Conservation (phyloP, 2,797 vertebrate genomes). For the Macroramphosus scolopax region DNA sequence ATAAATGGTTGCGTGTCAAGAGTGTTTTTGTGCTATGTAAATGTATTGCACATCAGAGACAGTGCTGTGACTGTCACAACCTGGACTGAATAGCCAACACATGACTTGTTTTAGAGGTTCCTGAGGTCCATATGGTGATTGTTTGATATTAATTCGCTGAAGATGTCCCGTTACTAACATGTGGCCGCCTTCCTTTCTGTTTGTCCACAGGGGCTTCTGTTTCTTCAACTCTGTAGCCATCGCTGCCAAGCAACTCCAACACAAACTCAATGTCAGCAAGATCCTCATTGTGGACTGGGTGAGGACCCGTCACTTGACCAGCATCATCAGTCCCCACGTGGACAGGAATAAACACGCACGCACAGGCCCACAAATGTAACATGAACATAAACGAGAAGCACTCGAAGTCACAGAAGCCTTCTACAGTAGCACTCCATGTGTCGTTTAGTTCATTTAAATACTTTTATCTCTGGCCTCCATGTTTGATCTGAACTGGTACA, state of each 20-base stretch:
- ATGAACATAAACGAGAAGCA: neutral
- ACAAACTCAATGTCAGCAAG: constrained; percentile 83
- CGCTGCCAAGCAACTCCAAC: constrained; percentile 88
- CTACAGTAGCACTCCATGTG: constrained; percentile 52
- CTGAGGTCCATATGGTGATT: constrained; percentile 50
- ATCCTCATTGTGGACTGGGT: constrained; percentile 97
- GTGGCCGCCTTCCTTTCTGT: constrained; percentile 54
- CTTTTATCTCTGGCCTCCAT: constrained; percentile 44
- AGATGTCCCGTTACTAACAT: constrained; percentile 59
- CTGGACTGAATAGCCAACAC: constrained; percentile 38
- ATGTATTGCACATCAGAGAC: constrained; percentile 17
- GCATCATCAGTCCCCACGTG: constrained; percentile 37
- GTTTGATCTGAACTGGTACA: constrained; percentile 40
- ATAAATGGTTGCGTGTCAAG: constrained; percentile 29
- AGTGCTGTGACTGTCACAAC: constrained; percentile 34
- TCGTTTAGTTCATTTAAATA: constrained; percentile 40
- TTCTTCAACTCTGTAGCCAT: constrained; percentile 94
- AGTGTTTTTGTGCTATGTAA: constrained; percentile 12
- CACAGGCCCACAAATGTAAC: neutral
- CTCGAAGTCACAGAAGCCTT: constrained; percentile 11
- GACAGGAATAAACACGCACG: constrained; percentile 28
- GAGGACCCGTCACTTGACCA: constrained; percentile 39
- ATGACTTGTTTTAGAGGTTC: constrained; percentile 44
- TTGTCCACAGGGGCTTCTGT: constrained; percentile 86
- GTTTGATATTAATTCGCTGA: constrained; percentile 49